A percentile compares a stretch with the other conserved stretches of the same genome.
phyloP scores from a whole-genome alignment of 2,797 vertebrate genomes.

The Lindbergichthys nudifrons region DNA sequence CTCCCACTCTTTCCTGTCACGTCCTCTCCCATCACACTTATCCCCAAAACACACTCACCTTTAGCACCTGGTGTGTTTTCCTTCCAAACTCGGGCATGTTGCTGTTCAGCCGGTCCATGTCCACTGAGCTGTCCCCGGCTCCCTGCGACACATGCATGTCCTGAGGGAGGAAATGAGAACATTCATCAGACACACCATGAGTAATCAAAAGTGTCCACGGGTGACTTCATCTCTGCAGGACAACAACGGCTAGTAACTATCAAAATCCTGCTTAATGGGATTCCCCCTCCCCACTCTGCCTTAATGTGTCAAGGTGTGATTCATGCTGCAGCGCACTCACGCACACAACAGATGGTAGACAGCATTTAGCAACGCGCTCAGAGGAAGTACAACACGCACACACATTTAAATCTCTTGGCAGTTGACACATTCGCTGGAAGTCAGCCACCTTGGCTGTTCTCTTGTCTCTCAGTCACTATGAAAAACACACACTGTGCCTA shows the following conservation, averaged over 20 bases:
- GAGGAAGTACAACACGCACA: conserved; percentile 36
- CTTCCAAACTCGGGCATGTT: conserved; percentile 73
- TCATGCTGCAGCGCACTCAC: conserved; percentile 53
- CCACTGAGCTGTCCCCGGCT: conserved; percentile 60
- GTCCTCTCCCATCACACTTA: background rate
- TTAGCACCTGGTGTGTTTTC: conserved; percentile 84
- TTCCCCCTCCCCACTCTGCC: conserved; percentile 28
- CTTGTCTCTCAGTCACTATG: conserved; percentile 28
- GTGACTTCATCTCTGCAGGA: conserved; percentile 32
- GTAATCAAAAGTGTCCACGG: conserved; percentile 2
- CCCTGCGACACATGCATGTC: conserved; percentile 77
- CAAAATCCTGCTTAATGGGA: conserved; percentile 12
- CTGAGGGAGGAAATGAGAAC: conserved; percentile 65
- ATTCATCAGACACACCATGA: conserved; percentile 6
- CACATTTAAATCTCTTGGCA: conserved; percentile 43
- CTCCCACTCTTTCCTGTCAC: no score
- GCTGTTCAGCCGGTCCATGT: conserved; percentile 88
- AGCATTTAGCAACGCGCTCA: conserved; percentile 45
- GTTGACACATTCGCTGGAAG: conserved; percentile 60
- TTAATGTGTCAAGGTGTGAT: conserved; percentile 51
- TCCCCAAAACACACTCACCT: conserved; percentile 82
- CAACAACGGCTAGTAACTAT: background rate
- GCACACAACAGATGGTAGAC: conserved; percentile 47
- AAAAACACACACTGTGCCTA: conserved; percentile 34
- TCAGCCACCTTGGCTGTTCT: conserved; percentile 24